Evolutionary conservation across 1,140 invertebrate genomes (phyloP), one percentile per base, ranked within the genome.

Genomic region (Drosophila teissieri): DNA sequence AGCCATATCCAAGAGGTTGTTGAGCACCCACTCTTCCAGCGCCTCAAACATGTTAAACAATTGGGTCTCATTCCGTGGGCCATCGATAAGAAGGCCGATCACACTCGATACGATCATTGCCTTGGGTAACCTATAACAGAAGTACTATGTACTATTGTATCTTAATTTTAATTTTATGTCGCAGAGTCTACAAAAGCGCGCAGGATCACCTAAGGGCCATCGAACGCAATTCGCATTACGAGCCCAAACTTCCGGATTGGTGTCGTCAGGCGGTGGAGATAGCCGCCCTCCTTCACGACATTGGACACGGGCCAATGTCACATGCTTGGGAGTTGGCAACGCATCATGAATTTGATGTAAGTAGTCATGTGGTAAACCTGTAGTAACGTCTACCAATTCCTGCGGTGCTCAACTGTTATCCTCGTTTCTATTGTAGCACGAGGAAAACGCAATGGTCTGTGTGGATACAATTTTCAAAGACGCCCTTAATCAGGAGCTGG

Each of bases 251-350:
- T 39, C 89, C 88, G 0, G 53, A 67, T 5, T 89, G 80, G 83
- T 90, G 80, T 62, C 79, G 77, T 11, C 49, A 73, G 12, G 58
- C 90, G 0, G 85, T 90, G 1, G 78, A 90, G 48, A 93, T 96
- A 39, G 95, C 95, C 46, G 95, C 94, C 0, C 93, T 96, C 0
- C 94, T 95, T 63, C 95, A 96, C 92, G 95, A 96, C 81, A 73
- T 96, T 2, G 95, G 95, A 31, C 95, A 95, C 90, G 95, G 95
- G 3, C 95, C 95, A 4, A 95, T 95, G 84, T 95, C 94, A 22
- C 95, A 96, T 83, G 72, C 92, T 1, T 96, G 94, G 94, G 95
- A 95, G 79, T 31, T 24, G 6, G 79, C 91, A 44, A 69, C 62
- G 8, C 39, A 49, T 1, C 34, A 45, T 12, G n/a, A 54, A 24